Evolutionary conservation across 2,797 vertebrate genomes (phyloP), one percentile per base, ranked within the genome.

Genomic region (Acanthurus leucopareius): DNA sequence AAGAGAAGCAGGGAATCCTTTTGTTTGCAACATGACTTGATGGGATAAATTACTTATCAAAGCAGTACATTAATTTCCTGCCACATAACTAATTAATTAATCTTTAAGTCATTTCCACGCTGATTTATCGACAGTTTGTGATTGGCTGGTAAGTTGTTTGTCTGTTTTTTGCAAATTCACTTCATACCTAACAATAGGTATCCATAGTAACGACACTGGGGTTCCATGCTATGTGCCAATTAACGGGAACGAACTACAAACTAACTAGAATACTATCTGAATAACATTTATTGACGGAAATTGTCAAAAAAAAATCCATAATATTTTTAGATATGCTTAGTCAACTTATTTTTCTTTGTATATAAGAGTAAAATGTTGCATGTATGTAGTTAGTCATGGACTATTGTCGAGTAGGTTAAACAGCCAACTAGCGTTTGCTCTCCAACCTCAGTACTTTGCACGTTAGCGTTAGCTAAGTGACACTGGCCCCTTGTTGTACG

Each of bases 191-290:
- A 10, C 22, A 25, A 15, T 2, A 5, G 49, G 75, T 76, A 72
- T 70, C 64, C 60, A 78, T 73, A 45, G 56, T 56, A 80, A 80
- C 69, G 14, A 0, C 58, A 19, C 45, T 11, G 10, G 40, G 28
- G 8, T 13, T 61, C 9, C 44, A 45, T 4, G 35, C 40, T 42
- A 42, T 13, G 40, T 42, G 11, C 40, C 40, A 42, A 13, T 42
- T 10, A 42, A 13, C 11, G 40, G 10, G 11, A 42, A 42, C 40
- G 40, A 42, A 13, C 40, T 3, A 42, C 40, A 42, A 42, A 3
- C 40, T 42, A 42, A 42, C 13, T 13, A 42, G 40, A 42, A 10
- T 42, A 42, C 40, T 3, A 1, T 11, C 40, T 42, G 11, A 10
- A 42, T 11, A 10, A 42, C 40, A 13, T 10, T 42, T 10, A 42